Evolutionary conservation across 2,888 invertebrate species (phyloP).

Genomic region (Nephrocerus scutellatus): DNA sequence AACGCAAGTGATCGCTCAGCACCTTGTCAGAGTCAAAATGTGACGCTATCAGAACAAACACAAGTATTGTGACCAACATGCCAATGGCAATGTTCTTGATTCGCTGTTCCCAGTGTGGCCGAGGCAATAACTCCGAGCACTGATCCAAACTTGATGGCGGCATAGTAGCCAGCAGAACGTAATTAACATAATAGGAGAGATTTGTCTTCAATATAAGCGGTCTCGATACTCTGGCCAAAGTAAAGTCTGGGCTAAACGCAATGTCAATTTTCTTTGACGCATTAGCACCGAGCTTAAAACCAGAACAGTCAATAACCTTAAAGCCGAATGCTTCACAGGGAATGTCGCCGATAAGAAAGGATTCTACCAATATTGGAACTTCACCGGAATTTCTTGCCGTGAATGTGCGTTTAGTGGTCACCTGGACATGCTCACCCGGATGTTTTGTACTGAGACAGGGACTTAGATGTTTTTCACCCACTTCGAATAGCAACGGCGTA

Average conservation of each 20-base stretch:
- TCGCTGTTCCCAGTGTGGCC: slow-evolving; percentile 70
- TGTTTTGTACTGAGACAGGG: slow-evolving; percentile 48
- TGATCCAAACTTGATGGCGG: slow-evolving; percentile 57
- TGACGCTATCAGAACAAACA: slow-evolving; percentile 60
- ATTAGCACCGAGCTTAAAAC: slow-evolving; percentile 66
- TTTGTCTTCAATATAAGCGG: slow-evolving; percentile 58
- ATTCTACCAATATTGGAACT: slow-evolving; percentile 69
- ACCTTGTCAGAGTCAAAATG: slow-evolving; percentile 67
- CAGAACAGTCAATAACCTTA: slow-evolving; percentile 64
- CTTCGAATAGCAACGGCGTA: slow-evolving; percentile 73
- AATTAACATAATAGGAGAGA: slow-evolving; percentile 56
- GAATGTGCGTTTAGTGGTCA: slow-evolving; percentile 74
- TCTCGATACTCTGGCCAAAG: slow-evolving; percentile 64
- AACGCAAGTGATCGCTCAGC: slow-evolving; percentile 47
- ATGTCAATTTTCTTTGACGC: slow-evolving; percentile 72
- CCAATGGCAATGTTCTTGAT: slow-evolving; percentile 59
- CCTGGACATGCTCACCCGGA: slow-evolving; percentile 29
- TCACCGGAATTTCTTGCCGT: slow-evolving; percentile 85
- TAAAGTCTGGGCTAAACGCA: slow-evolving; percentile 83
- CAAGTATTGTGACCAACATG: slow-evolving; percentile 56
- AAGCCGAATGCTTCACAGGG: slow-evolving; percentile 75
- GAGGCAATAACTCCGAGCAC: slow-evolving; percentile 61
- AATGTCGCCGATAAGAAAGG: slow-evolving; percentile 58
- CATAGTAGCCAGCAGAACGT: slow-evolving; percentile 61
- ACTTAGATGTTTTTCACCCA: slow-evolving; percentile 54